These are phyloP conservation scores for Protosalanx chinensis DNA, from an alignment of 2,797 vertebrate genomes.

Conservation along the genomic window DNA sequence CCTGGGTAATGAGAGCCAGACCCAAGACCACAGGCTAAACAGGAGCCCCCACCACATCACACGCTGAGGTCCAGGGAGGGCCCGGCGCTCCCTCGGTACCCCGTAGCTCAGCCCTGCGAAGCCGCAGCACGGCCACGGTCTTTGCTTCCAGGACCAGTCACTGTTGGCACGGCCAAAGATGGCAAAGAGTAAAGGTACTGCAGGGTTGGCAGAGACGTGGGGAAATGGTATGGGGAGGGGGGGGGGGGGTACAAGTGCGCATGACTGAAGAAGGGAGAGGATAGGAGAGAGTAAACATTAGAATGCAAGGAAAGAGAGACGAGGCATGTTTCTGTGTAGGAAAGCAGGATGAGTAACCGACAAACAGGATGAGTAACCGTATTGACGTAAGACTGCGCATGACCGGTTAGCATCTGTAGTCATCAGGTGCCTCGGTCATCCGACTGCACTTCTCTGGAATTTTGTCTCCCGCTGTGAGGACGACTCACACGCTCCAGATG, in stretches of 20 bases:
- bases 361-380: slow-evolving; percentile 29
- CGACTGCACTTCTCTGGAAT: slow-evolving; percentile 60
- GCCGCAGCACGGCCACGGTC: slow-evolving; percentile 1
- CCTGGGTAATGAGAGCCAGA: slow-evolving; percentile 39
- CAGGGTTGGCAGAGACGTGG: neutral
- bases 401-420: slow-evolving; percentile 32
- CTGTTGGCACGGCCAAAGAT: neutral
- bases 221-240: neutral
- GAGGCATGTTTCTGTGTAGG: slow-evolving; percentile 9
- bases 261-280: neutral
- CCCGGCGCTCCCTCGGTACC: neutral
- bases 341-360: slow-evolving; percentile 29
- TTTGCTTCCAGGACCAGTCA: neutral
- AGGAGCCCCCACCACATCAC: slow-evolving; percentile 49
- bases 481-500: slow-evolving; percentile 37
- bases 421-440: slow-evolving; percentile 66
- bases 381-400: slow-evolving; percentile 26
- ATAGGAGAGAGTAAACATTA: neutral
- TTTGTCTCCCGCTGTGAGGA: slow-evolving; percentile 5
- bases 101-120: neutral
- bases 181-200: neutral
- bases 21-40: slow-evolving; percentile 23
- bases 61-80: slow-evolving; percentile 15
- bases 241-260: neutral
- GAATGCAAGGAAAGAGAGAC: neutral